Evolutionary conservation across 2,113 vertebrate genomes (phyloP), one percentile per base, ranked within the genome.

Genomic region (Cynoglossus semilaevis): DNA sequence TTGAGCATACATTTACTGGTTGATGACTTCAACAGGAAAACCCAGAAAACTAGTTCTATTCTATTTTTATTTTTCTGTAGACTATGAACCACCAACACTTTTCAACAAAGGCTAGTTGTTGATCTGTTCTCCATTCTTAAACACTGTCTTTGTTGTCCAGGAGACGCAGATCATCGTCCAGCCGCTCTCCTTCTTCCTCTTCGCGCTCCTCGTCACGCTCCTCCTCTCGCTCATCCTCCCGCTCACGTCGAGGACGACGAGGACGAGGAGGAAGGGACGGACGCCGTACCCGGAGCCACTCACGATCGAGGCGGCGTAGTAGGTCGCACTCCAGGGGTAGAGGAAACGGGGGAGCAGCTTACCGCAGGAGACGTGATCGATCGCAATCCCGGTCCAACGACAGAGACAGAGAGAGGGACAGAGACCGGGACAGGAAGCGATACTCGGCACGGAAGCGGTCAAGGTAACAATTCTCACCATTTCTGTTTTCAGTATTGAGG

Each of bases 181-280:
- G 87, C 61, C 80, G 58, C 19, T 90, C 91, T 43, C 76, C 83
- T 1, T 91, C 89, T 15, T 90, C 80, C 15, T 90, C 85, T 44
- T 93, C 93, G 1, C 90, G 78, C 7, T 93, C 92, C 52, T 92
- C 91, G 9, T 91, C 92, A 0, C 90, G 81, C 0, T 93, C 92
- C 1, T 93, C 94, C 0, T 92, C 93, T 45, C 89, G 90, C 36
- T 92, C 91, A 0, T 91, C 93, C 1, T 95, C 93, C 10, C 93
- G 86, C 59, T 96, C 94, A 0, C 92, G 92, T 4, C 93, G 90
- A 0, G 76, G 79, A 53, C 79, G 92, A 0, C 88, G 90, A 0
- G 88, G 91, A 0, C 88, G 89, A 0, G 87, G 89, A 8, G 91
- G 90, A 15, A 87, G 92, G 36, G 90, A 91, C 0, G 70, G 87